phyloP scores from a whole-genome alignment of 2,888 invertebrate species.

The Ephialtes manifestator region DNA sequence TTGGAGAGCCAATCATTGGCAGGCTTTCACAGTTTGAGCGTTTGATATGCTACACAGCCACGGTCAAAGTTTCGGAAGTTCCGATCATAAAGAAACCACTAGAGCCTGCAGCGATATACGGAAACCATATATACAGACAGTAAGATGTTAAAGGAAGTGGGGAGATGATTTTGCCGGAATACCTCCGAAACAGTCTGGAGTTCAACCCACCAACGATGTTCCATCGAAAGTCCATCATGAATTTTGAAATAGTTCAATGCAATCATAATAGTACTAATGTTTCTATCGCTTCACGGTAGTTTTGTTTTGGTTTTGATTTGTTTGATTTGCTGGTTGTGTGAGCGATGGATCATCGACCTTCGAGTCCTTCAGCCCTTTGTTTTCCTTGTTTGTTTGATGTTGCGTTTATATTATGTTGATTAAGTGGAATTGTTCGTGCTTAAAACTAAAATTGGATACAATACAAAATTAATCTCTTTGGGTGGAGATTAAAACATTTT shows the following conservation, averaged over 20 bases:
- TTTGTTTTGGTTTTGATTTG: no score
- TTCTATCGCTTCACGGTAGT: no score
- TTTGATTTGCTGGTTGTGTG: no score
- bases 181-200: neutral
- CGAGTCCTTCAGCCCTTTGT: no score
- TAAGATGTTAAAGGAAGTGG: neutral
- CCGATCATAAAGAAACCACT: slow-evolving; percentile 38
- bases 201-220: neutral
- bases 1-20: slow-evolving; percentile 44
- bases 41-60: neutral
- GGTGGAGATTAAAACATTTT: no score
- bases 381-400: no score
- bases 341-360: no score
- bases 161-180: slow-evolving; percentile 7
- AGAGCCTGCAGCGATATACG: slow-evolving; percentile 23
- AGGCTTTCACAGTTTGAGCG: slow-evolving; percentile 15
- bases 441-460: no score
- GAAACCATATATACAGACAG: neutral
- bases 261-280: no score
- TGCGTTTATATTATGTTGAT: no score
- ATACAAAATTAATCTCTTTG: no score
- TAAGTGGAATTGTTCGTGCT: no score
- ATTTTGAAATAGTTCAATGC: neutral
- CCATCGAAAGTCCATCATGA: neutral
- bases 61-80: slow-evolving; percentile 30